phyloP scores from a whole-genome alignment of 2,113 vertebrate species.

The Capra hircus region DNA sequence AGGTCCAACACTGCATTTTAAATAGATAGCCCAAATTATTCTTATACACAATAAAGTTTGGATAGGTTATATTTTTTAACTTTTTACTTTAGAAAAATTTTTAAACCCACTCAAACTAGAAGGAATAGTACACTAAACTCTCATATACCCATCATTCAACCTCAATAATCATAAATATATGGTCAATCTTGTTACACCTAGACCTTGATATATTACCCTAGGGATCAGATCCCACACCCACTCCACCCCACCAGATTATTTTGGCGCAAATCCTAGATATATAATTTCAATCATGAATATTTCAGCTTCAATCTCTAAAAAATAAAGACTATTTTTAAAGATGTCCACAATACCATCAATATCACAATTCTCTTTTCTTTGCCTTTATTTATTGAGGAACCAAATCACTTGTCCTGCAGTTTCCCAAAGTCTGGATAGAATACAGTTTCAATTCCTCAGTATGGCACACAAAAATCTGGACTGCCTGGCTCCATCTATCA shows the following conservation, averaged over 20 bases:
- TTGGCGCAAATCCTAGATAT: neutral
- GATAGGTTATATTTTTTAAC: neutral
- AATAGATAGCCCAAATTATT: neutral
- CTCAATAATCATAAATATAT: neutral
- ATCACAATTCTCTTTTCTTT: neutral
- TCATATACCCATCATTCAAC: neutral
- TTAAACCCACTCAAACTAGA: neutral
- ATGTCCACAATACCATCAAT: neutral
- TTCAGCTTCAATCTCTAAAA: slow-evolving; percentile 4
- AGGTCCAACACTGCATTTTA: neutral
- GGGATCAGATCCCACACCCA: neutral
- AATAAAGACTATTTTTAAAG: neutral
- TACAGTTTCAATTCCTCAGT: neutral
- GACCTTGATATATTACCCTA: neutral
- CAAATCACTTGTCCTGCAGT: neutral
- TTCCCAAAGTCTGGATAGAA: neutral
- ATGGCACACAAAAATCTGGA: neutral
- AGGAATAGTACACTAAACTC: neutral
- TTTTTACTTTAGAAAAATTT: neutral
- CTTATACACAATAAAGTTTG: neutral
- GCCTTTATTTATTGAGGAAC: neutral
- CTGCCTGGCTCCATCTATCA: neutral
- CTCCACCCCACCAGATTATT: neutral
- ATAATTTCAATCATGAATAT: neutral
- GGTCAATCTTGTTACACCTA: neutral